Conservation (phyloP, 2,888 invertebrate genomes). For the Tridacna gigas region DNA sequence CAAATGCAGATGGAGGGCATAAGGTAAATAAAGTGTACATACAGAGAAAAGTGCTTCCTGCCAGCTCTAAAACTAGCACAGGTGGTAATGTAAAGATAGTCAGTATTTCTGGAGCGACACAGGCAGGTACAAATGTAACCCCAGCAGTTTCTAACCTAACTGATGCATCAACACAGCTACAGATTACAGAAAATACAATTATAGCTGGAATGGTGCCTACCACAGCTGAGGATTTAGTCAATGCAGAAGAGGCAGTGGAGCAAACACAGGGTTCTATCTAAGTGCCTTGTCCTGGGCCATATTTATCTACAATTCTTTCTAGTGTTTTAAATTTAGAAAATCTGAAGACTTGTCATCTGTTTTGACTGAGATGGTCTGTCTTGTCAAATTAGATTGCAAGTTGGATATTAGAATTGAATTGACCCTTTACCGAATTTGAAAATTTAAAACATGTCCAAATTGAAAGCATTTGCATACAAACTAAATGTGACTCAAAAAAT, state of each 20-base stretch:
- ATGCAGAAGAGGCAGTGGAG: not conserved
- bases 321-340: too few species aligned
- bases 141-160: slow-evolving; percentile 5
- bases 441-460: too few species aligned
- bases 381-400: too few species aligned
- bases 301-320: too few species aligned
- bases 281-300: too few species aligned
- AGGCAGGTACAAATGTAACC: slow-evolving; percentile 1
- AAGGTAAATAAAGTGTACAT: slow-evolving; percentile 13
- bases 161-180: not conserved
- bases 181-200: not conserved
- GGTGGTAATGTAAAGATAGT: slow-evolving; percentile 7
- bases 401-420: too few species aligned
- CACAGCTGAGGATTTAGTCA: slow-evolving; percentile 14
- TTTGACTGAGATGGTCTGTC: too few species aligned
- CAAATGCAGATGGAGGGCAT: slow-evolving; percentile 4
- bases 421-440: too few species aligned
- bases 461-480: too few species aligned
- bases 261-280: not conserved
- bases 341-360: too few species aligned
- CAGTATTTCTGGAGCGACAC: not conserved
- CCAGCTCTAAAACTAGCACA: not conserved
- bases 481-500: too few species aligned
- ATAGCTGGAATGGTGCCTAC: slow-evolving; percentile 23
- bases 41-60: slow-evolving; percentile 13